phyloP scores from a whole-genome alignment of 2,113 vertebrate genomes.

The Oncorhynchus mykiss region DNA sequence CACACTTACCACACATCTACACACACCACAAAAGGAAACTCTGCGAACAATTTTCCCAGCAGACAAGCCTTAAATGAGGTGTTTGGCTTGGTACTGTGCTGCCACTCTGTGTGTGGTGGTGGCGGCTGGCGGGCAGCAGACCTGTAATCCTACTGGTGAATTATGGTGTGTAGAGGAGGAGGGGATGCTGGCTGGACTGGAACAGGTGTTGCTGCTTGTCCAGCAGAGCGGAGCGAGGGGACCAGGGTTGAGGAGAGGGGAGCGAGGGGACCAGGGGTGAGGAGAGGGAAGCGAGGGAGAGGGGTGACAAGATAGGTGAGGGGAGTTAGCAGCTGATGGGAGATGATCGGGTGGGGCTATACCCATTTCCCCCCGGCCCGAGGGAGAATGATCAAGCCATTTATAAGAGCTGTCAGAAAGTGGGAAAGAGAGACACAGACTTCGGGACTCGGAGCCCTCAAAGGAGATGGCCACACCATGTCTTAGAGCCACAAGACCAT shows the following conservation, averaged over 20 bases:
- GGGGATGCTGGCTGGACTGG: not conserved
- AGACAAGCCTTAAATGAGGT: too few species aligned
- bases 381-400: slow-evolving; percentile 74
- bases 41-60: too few species aligned
- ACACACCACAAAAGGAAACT: not conserved
- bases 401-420: slow-evolving; percentile 63
- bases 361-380: slow-evolving; percentile 38
- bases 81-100: too few species aligned
- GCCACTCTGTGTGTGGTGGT: too few species aligned
- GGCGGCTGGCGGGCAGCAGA: not conserved
- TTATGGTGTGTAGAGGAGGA: not conserved
- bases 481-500: not conserved
- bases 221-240: not conserved
- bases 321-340: not conserved
- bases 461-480: slow-evolving; percentile 37
- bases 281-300: not conserved
- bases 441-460: slow-evolving; percentile 39
- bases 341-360: not conserved
- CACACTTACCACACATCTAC: not conserved
- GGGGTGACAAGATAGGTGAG: not conserved
- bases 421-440: slow-evolving; percentile 25
- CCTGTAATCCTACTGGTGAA: slow-evolving; percentile 2
- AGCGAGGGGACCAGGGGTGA: not conserved
- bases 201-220: too few species aligned
- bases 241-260: not conserved